Evolutionary conservation across 1,140 invertebrate species (phyloP).

Genomic region (Anadara kagoshimensis): DNA sequence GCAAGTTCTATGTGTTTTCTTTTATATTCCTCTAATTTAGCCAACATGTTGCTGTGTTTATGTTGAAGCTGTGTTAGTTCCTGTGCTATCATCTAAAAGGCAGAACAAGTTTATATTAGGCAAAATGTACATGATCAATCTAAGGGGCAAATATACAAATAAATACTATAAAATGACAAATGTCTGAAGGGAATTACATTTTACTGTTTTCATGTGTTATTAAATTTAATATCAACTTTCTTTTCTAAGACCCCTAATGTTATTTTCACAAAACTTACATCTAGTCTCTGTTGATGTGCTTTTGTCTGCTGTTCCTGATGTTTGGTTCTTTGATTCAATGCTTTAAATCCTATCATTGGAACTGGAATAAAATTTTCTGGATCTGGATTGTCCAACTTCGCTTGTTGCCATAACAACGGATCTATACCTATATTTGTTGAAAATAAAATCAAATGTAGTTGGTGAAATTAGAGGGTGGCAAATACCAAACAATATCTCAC

Average conservation of each 20-base stretch:
- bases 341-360: conserved; percentile 91
- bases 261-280: too few relatives aligned
- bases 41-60: conserved; percentile 81
- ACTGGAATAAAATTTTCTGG: conserved; percentile 91
- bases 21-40: conserved; percentile 84
- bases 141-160: too few relatives aligned
- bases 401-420: conserved; percentile 81
- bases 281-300: conserved; percentile 66
- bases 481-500: too few relatives aligned
- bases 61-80: conserved; percentile 85
- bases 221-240: background rate
- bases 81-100: conserved; percentile 78
- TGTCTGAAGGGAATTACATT: too few relatives aligned
- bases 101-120: background rate
- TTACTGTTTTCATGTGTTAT: too few relatives aligned
- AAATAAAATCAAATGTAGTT: too few relatives aligned
- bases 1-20: conserved; percentile 84
- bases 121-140: too few relatives aligned
- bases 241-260: too few relatives aligned
- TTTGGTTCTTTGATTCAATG: conserved; percentile 86
- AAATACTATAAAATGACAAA: too few relatives aligned
- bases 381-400: conserved; percentile 94
- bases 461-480: too few relatives aligned
- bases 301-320: conserved; percentile 70
- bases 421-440: conserved; percentile 75